These are phyloP conservation scores for Sinosuthora webbiana DNA, from an alignment of 2,113 vertebrate genomes.

Conservation along the genomic window DNA sequence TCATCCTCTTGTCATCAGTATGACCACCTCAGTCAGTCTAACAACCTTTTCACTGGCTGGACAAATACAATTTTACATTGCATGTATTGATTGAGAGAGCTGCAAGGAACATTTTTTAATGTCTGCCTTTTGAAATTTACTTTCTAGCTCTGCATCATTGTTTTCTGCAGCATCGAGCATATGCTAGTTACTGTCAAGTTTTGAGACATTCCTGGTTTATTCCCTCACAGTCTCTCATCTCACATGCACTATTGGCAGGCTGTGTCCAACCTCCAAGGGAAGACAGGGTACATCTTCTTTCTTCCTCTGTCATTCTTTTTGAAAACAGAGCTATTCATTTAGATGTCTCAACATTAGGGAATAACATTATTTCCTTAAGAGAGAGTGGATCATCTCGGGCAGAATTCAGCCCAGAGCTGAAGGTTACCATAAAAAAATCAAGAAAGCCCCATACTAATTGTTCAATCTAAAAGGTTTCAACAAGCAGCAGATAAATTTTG, in stretches of 20 bases:
- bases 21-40: background rate
- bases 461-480: background rate
- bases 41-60: background rate
- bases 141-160: background rate
- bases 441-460: background rate
- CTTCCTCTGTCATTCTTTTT: background rate
- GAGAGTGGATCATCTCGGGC: background rate
- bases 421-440: background rate
- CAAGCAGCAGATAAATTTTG: background rate
- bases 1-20: background rate
- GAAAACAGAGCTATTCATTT: background rate
- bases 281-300: background rate
- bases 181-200: background rate
- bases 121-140: background rate
- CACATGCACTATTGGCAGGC: background rate
- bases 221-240: background rate
- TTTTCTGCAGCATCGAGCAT: background rate
- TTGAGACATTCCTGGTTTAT: background rate
- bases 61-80: background rate
- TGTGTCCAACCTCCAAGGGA: background rate
- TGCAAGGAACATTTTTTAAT: background rate
- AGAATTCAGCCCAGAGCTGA: background rate
- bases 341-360: background rate
- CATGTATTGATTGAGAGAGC: background rate
- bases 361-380: background rate